Conservation (phyloP, 2,797 vertebrate species). For the Sebastes hubbsi region DNA sequence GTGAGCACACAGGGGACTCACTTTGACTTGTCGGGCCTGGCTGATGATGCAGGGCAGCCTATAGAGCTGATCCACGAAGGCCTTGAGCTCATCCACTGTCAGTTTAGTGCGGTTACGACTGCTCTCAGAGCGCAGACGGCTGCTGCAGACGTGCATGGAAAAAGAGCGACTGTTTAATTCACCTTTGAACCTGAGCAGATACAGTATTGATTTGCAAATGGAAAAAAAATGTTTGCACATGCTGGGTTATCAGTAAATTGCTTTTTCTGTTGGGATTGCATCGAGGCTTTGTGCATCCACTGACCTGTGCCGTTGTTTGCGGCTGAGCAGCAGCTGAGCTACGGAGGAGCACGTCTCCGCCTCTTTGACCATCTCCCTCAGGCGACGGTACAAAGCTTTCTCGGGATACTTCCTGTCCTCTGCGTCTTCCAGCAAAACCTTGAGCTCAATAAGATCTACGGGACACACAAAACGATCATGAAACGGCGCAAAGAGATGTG, state of each 20-base stretch:
- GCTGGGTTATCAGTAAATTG: neutral
- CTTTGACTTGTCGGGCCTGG: slow-evolving; percentile 96
- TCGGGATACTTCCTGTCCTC: slow-evolving; percentile 98
- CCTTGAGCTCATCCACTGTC: slow-evolving; percentile 96
- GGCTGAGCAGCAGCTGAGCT: slow-evolving; percentile 94
- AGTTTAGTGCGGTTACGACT: slow-evolving; percentile 91
- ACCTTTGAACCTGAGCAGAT: neutral
- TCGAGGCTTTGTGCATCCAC: slow-evolving; percentile 10
- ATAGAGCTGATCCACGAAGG: slow-evolving; percentile 95
- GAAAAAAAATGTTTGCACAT: neutral
- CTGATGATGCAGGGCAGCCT: slow-evolving; percentile 95
- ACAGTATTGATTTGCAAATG: neutral
- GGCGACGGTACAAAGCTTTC: slow-evolving; percentile 90
- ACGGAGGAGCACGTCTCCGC: slow-evolving; percentile 98
- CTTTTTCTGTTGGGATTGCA: neutral
- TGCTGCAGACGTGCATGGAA: slow-evolving; percentile 52
- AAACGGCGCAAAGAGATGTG: neutral
- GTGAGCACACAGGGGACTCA: slow-evolving; percentile 52
- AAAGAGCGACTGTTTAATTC: neutral
- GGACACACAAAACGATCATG: neutral
- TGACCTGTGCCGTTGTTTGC: slow-evolving; percentile 96
- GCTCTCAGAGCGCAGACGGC: slow-evolving; percentile 87
- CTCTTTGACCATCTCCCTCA: slow-evolving; percentile 96
- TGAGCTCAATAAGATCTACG: slow-evolving; percentile 94
- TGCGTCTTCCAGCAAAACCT: slow-evolving; percentile 95